These are phyloP conservation scores for Amiota communis DNA, from an alignment of 2,888 invertebrate species.

Conservation along the genomic window DNA sequence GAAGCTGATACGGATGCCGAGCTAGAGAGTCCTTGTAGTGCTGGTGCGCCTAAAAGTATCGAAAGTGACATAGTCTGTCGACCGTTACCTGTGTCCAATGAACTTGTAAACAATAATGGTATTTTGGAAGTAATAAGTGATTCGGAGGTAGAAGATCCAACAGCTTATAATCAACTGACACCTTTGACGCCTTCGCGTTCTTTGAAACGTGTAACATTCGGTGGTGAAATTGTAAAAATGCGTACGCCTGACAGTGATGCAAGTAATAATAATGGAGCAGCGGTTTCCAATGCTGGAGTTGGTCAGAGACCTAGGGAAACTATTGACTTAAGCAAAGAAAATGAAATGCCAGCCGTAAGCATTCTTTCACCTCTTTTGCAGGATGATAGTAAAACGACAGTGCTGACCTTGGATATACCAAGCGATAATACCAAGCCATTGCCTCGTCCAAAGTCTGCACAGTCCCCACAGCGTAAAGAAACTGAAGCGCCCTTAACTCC, in stretches of 20 bases:
- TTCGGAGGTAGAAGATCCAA: constrained; percentile 75
- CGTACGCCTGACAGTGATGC: constrained; percentile 89
- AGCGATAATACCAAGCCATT: constrained; percentile 72
- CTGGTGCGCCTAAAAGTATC: constrained; percentile 46
- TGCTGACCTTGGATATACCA: constrained; percentile 68
- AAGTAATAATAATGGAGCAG: constrained; percentile 65
- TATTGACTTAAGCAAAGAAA: not conserved
- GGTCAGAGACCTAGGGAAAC: not conserved
- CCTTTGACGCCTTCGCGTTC: constrained; percentile 74
- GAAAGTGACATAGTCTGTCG: constrained; percentile 70
- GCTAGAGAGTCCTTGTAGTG: constrained; percentile 63
- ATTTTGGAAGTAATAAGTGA: constrained; percentile 78
- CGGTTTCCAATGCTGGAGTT: constrained; percentile 24
- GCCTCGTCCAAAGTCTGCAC: constrained; percentile 37
- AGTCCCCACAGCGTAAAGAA: constrained; percentile 27
- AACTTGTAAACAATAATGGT: constrained; percentile 54
- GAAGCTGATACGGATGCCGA: constrained; percentile 75
- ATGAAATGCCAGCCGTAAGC: constrained; percentile 4
- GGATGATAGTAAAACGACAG: constrained; percentile 9
- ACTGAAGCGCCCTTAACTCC: not conserved
- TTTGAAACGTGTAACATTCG: constrained; percentile 85
- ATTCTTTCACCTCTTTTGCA: constrained; percentile 1
- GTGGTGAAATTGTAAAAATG: constrained; percentile 89
- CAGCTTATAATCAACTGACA: constrained; percentile 39
- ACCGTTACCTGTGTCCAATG: constrained; percentile 55